Evolutionary conservation across 2,113 vertebrate genomes (phyloP), one percentile per base, ranked within the genome.

Genomic region (Microcebus murinus): DNA sequence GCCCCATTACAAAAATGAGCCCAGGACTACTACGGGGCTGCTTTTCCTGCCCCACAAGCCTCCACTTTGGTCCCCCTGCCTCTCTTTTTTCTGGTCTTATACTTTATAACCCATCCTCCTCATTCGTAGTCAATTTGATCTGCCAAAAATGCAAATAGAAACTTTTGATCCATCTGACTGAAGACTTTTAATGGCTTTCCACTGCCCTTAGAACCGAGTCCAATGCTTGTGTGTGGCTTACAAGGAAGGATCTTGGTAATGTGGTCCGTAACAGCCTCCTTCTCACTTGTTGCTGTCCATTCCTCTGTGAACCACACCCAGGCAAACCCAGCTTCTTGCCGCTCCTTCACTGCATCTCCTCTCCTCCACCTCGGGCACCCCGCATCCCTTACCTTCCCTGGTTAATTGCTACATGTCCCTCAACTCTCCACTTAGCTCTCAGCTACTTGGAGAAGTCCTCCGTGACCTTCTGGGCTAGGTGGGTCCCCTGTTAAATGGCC

Each of bases 11-110:
- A 1, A 76, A 7, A 15, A 83, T 20, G 18, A 39, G 14, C 9
- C n/a, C 11, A 9, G 34, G 6, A 34, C 36, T 1, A 34, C 36
- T 1, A 0, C 0, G 4, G 23, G 15, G 10, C 1, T 34, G 1
- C 23, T 80, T 86, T 55, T 50, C 13, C 34, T 15, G 34, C 7
- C 25, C 45, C 17, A 1, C 1, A 88, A 13, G 71, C 20, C 36
- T 84, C 70, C 52, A 36, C 1, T 42, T 57, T 31, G 59, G 3
- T n/a, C 18, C 39, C 6, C 73, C 20, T 29, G 0, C 67, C 36
- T 88, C 31, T 50, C 21, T 68, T 10, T 21, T 76, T 45, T n/a
- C 65, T 15, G 21, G 7, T 18, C 36, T 84, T 31, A 79, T 9
- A 4, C 61, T 42, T 27, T 83, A 57, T 87, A 59, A 71, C 2